phyloP scores from a whole-genome alignment of 92 coral and sea anemone genomes.

The Paragorgia papillata region DNA sequence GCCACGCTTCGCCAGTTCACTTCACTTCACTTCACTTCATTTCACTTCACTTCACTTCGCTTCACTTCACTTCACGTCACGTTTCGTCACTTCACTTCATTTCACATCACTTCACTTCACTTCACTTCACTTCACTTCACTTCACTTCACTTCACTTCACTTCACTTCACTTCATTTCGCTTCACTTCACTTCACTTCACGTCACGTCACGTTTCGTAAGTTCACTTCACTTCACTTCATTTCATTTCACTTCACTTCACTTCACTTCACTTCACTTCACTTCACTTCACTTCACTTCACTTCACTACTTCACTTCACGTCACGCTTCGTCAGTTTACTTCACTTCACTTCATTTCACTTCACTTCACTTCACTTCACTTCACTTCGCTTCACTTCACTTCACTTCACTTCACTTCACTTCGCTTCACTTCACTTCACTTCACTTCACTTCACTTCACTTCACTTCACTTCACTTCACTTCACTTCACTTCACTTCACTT shows the following conservation, averaged over 20 bases:
- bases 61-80: too few relatives aligned
- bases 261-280: slow-evolving; percentile 21
- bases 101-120: too few relatives aligned
- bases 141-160: too few relatives aligned
- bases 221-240: slow-evolving; percentile 33
- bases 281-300: slow-evolving; percentile 19
- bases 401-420: slow-evolving; percentile 20
- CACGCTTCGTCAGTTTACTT: background rate
- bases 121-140: too few relatives aligned
- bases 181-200: slow-evolving; percentile 22
- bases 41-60: too few relatives aligned
- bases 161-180: background rate
- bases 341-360: slow-evolving; percentile 16
- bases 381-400: slow-evolving; percentile 37
- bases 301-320: background rate
- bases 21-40: too few relatives aligned
- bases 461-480: background rate
- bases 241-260: slow-evolving; percentile 30
- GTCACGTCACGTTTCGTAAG: background rate
- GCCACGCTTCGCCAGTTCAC: too few relatives aligned
- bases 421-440: background rate
- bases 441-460: background rate
- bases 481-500: slow-evolving; percentile 17
- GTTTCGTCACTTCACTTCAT: too few relatives aligned
- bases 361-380: slow-evolving; percentile 35